Base-by-base conservation (phyloP, 1,140 invertebrate species). In the Maconellicoccus hirsutus region DNA sequence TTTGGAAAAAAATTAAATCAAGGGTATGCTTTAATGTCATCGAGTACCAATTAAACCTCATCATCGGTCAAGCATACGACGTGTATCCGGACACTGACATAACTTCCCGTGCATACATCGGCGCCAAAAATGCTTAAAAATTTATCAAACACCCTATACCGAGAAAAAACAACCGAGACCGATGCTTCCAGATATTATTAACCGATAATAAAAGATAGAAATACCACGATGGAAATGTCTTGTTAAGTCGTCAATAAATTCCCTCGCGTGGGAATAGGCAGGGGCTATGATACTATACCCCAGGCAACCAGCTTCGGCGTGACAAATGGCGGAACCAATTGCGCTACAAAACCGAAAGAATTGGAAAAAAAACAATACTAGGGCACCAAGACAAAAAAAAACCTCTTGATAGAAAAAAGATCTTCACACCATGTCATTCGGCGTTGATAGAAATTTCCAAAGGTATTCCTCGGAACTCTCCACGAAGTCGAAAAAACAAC, bases 251-350 rank as follows among this genome's bases (percentile, higher is more conserved):
- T 52, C 42, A 52, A 52, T 52, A 52, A 52, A 52, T 52, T 52
- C 42, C 42, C 42, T 52, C 42, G 42, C 42, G 42, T 52, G 42
- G 42, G 42, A 52, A 52, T 52, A 52, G 42, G 42, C 42, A 52
- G 42, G 42, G 42, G 42, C 42, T 16, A 52, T 8, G 42, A 3
- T 52, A 14, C 12, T 52, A 52, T 52, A 52, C 42, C 42, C n/a
- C 42, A 52, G 42, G 42, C 42, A 52, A 52, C 42, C 42, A 52
- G 42, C 42, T 16, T 3, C 42, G n/a, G 12, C 42, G 42, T 52
- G 42, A 52, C 42, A 52, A 52, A 52, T 52, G n/a, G 42, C 42
- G 42, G 42, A 52, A 52, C 42, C 12, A 52, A 52, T 52, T 16
- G n/a, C n/a, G 42, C 29, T 6, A 33, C 29, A 33, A 33, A 33